Percentiles rank a stretch among this genome's conserved stretches.
phyloP scores from a whole-genome alignment of 2,888 invertebrate genomes.

The Nephrotoma appendiculata region DNA sequence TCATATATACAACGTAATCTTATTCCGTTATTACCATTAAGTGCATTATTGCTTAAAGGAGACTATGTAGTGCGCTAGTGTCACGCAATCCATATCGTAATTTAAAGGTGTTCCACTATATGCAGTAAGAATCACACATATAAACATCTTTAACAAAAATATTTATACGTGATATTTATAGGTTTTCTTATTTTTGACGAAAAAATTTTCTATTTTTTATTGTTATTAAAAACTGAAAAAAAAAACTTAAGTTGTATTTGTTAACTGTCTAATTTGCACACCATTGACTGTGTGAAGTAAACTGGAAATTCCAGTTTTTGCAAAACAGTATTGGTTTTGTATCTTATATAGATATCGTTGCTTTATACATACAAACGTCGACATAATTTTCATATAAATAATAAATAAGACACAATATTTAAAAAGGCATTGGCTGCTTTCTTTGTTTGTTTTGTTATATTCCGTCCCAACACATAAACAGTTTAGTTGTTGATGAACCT shows the following conservation, averaged over 20 bases:
- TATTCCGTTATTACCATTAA: no score
- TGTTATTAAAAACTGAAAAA: not conserved
- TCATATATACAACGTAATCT: no score
- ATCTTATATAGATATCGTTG: not conserved
- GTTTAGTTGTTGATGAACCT: not conserved
- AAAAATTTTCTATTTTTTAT: not conserved
- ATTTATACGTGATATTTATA: not conserved
- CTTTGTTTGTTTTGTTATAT: not conserved
- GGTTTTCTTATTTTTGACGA: not conserved
- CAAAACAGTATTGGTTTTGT: not conserved
- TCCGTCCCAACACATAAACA: not conserved
- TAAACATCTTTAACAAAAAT: not conserved
- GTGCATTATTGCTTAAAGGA: not conserved
- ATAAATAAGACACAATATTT: not conserved
- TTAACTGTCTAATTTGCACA: constrained; percentile 3
- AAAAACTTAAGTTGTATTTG: not conserved
- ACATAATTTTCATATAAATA: not conserved
- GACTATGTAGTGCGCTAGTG: not conserved
- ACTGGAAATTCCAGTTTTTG: constrained; percentile 1
- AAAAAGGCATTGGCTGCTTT: constrained; percentile 4
- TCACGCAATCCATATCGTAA: not conserved
- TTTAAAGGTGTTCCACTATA: not conserved
- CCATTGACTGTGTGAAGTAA: constrained; percentile 2
- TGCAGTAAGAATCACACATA: not conserved
- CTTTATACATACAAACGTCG: not conserved